Evolutionary conservation across 2,888 invertebrate species (phyloP).

Genomic region (Andrena marginata): DNA sequence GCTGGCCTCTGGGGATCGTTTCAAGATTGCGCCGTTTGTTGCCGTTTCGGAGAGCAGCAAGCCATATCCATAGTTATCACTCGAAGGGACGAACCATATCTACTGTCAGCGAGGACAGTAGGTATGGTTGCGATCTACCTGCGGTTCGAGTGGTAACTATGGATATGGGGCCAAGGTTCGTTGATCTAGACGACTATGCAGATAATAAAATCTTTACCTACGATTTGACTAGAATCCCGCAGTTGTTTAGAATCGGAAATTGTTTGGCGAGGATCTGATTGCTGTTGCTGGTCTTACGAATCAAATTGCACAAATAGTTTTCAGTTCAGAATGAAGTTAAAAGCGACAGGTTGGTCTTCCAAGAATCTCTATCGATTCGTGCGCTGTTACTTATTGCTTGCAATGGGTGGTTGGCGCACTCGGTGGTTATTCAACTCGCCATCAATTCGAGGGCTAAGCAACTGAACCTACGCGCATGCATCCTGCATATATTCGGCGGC

Average conservation of each 20-base stretch:
- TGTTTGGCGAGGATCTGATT: too few relatives aligned
- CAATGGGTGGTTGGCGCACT: background rate
- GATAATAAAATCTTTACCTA: background rate
- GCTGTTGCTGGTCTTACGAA: too few relatives aligned
- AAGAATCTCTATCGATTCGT: background rate
- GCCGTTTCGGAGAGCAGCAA: slow-evolving; percentile 12
- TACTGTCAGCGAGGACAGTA: slow-evolving; percentile 24
- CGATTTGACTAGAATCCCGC: background rate
- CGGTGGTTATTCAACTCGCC: background rate
- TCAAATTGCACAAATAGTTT: background rate
- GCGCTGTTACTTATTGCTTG: background rate
- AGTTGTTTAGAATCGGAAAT: too few relatives aligned
- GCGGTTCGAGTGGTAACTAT: slow-evolving; percentile 57
- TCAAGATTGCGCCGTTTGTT: background rate
- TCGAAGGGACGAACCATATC: slow-evolving; percentile 41
- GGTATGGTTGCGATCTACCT: slow-evolving; percentile 9
- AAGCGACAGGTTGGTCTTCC: slow-evolving; percentile 31
- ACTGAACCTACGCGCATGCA: background rate
- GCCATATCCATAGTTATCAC: slow-evolving; percentile 62
- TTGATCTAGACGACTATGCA: slow-evolving; percentile 18
- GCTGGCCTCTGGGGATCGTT: background rate
- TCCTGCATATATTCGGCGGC: too few relatives aligned
- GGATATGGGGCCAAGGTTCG: slow-evolving; percentile 36
- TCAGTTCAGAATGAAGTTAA: background rate
- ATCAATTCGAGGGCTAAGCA: slow-evolving; percentile 17